phyloP scores from a whole-genome alignment of 2,888 invertebrate species.

The Diplolepis rosae region DNA sequence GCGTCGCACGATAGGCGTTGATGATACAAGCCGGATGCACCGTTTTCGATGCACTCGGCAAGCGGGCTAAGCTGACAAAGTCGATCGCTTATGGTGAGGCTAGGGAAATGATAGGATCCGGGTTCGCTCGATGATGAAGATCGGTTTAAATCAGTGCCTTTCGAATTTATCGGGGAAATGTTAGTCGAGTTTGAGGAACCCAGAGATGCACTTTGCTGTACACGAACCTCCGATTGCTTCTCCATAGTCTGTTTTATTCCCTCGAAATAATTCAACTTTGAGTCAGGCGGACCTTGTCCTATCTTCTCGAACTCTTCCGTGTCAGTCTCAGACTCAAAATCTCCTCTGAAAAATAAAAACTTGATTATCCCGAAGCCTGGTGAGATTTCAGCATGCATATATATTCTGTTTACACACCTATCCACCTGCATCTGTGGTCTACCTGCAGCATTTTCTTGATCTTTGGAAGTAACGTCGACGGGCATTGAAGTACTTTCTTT shows the following conservation, averaged over 20 bases:
- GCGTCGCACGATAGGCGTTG: slow-evolving; percentile 38
- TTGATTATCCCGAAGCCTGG: neutral
- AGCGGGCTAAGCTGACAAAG: slow-evolving; percentile 64
- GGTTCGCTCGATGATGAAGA: slow-evolving; percentile 63
- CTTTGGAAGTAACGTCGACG: slow-evolving; percentile 57
- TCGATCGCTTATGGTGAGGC: slow-evolving; percentile 56
- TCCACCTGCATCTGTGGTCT: slow-evolving; percentile 61
- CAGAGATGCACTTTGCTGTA: slow-evolving; percentile 65
- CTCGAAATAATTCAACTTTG: slow-evolving; percentile 64
- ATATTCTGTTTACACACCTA: slow-evolving; percentile 55
- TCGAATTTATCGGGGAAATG: slow-evolving; percentile 65
- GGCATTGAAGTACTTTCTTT: slow-evolving; percentile 63
- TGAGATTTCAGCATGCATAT: no score
- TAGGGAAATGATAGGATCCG: slow-evolving; percentile 64
- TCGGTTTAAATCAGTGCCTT: slow-evolving; percentile 56
- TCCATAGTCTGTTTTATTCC: slow-evolving; percentile 57
- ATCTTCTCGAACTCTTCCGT: slow-evolving; percentile 89
- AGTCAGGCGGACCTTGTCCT: slow-evolving; percentile 75
- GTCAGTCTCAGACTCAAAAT: slow-evolving; percentile 86
- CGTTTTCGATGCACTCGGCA: slow-evolving; percentile 62
- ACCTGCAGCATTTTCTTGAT: slow-evolving; percentile 49
- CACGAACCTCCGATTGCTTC: slow-evolving; percentile 72
- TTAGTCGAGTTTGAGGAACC: slow-evolving; percentile 68
- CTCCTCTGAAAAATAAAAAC: slow-evolving; percentile 75
- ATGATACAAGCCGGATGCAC: slow-evolving; percentile 45